Conservation (phyloP, 2,797 vertebrate genomes). For the Decapterus maruadsi region DNA sequence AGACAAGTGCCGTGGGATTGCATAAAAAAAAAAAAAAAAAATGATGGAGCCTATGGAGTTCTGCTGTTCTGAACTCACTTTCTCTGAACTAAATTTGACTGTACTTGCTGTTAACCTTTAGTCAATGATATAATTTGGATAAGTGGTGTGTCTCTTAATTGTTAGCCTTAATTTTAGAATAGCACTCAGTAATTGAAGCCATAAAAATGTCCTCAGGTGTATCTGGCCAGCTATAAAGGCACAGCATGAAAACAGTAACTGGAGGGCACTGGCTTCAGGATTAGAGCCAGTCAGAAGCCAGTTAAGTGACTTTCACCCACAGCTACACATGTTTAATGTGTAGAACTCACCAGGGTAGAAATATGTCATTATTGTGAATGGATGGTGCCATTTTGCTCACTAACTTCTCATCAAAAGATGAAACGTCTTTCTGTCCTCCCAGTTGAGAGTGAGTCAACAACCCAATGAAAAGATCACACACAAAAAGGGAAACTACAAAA, state of each 20-base stretch:
- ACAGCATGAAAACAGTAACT: slow-evolving; percentile 27
- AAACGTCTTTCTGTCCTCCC: background rate
- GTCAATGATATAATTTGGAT: slow-evolving; percentile 75
- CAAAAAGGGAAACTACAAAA: background rate
- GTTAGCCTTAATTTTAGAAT: slow-evolving; percentile 76
- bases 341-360: background rate
- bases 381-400: background rate
- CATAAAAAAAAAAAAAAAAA: slow-evolving; percentile 6
- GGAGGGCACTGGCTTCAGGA: slow-evolving; percentile 34
- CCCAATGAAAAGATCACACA: background rate
- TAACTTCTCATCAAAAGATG: background rate
- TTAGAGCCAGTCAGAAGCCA: slow-evolving; percentile 6
- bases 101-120: slow-evolving; percentile 72
- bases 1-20: slow-evolving; percentile 61
- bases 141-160: slow-evolving; percentile 77
- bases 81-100: slow-evolving; percentile 65
- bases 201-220: slow-evolving; percentile 68
- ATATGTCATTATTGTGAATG: background rate
- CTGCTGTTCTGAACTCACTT: slow-evolving; percentile 52
- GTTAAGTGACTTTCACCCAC: slow-evolving; percentile 7
- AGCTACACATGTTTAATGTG: background rate
- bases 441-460: background rate
- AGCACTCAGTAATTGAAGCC: slow-evolving; percentile 69
- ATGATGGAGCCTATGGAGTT: slow-evolving; percentile 31
- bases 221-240: slow-evolving; percentile 46